Evolutionary conservation across 2,113 vertebrate species (phyloP).

Genomic region (Dolichotis patagonum): DNA sequence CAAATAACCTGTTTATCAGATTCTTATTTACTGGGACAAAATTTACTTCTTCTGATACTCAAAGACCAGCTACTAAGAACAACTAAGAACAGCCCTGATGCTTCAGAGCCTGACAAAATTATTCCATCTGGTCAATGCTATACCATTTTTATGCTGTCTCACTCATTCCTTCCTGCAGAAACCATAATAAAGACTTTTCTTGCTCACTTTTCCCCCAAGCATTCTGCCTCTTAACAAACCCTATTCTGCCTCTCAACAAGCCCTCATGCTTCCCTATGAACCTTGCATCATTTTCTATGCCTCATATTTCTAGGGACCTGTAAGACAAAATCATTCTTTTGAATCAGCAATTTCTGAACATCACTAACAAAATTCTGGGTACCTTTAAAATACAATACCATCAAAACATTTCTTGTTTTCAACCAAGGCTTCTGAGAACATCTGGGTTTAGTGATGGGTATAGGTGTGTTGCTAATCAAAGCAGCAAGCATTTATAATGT

Average conservation of each 20-base stretch:
- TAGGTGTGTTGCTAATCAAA: neutral
- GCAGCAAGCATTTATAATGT: neutral
- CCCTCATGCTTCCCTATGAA: neutral
- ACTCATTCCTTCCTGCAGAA: neutral
- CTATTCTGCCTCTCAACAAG: no score
- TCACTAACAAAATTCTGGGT: neutral
- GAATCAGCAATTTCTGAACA: neutral
- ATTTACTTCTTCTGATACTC: neutral
- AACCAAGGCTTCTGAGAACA: neutral
- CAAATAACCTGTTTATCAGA: neutral
- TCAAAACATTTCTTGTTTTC: slow-evolving; percentile 14
- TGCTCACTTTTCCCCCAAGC: neutral
- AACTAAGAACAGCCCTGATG: neutral
- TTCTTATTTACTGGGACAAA: neutral
- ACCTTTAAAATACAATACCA: neutral
- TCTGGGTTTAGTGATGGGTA: neutral
- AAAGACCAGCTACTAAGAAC: neutral
- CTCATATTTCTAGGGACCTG: neutral
- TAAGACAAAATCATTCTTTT: neutral
- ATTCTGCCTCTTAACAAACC: neutral
- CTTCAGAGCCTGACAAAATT: neutral
- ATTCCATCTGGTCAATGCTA: neutral
- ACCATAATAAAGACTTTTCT: neutral
- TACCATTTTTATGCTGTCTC: neutral
- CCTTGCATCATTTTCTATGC: neutral